Evolutionary conservation across 2,888 invertebrate genomes (phyloP).

Genomic region (Drosophila ustulata): DNA sequence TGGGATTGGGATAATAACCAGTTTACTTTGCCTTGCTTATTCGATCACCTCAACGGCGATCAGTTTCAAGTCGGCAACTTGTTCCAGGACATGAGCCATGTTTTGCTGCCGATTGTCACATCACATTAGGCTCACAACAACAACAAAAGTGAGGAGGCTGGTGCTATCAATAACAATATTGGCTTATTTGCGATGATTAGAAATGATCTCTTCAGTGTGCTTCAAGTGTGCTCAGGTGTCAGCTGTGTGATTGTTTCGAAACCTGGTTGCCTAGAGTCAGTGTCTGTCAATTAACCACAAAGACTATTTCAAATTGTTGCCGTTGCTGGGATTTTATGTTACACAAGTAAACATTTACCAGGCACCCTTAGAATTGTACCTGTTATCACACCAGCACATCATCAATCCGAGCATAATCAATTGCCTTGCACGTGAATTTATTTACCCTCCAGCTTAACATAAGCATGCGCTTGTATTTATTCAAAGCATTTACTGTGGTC

Average conservation of each 20-base stretch:
- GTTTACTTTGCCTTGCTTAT: not conserved
- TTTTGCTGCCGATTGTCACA: slow-evolving; percentile 79
- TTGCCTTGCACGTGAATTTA: slow-evolving; percentile 67
- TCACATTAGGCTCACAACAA: slow-evolving; percentile 64
- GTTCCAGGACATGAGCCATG: slow-evolving; percentile 66
- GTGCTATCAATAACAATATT: slow-evolving; percentile 70
- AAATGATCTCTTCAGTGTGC: slow-evolving; percentile 34
- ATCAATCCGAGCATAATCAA: slow-evolving; percentile 24
- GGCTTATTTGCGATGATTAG: slow-evolving; percentile 50
- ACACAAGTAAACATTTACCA: slow-evolving; percentile 59
- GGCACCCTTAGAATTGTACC: slow-evolving; percentile 58
- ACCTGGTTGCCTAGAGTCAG: not conserved
- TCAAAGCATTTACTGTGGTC: slow-evolving; percentile 56
- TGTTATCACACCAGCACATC: slow-evolving; percentile 76
- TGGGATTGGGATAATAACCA: slow-evolving; percentile 14
- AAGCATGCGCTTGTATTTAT: slow-evolving; percentile 54
- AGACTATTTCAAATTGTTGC: slow-evolving; percentile 23
- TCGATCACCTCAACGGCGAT: slow-evolving; percentile 30
- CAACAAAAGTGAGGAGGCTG: slow-evolving; percentile 11
- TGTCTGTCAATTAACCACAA: slow-evolving; percentile 49
- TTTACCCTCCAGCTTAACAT: slow-evolving; percentile 62
- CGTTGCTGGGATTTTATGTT: slow-evolving; percentile 45
- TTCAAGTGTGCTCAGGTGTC: slow-evolving; percentile 74
- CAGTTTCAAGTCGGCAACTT: slow-evolving; percentile 70
- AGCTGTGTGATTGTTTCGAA: slow-evolving; percentile 61